These are phyloP conservation scores for Mystacornis crossleyi DNA, from an alignment of 2,113 vertebrate genomes.

Conservation along the genomic window DNA sequence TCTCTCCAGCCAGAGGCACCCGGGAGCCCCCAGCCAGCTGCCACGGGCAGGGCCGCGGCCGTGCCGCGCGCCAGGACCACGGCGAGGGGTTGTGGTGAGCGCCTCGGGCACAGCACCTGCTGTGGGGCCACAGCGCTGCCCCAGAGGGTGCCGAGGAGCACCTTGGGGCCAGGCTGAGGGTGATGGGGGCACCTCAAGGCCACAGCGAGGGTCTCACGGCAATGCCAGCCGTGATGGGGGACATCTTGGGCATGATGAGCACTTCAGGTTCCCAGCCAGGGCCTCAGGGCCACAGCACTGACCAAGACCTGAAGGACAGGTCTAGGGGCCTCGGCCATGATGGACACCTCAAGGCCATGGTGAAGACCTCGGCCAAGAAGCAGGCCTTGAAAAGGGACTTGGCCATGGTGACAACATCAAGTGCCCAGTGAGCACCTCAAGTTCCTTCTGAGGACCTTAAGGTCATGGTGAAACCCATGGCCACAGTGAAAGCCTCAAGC, in stretches of 20 bases:
- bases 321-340: fast-evolving
- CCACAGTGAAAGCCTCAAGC: not conserved
- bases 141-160: not conserved
- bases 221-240: fast-evolving
- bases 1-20: not conserved
- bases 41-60: not conserved
- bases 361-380: not conserved
- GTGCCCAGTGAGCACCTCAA: not conserved
- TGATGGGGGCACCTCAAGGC: not conserved
- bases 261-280: not conserved
- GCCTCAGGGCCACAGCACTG: not conserved
- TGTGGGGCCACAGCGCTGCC: not conserved
- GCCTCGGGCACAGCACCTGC: fast-evolving
- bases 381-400: not conserved
- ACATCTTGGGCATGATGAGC: not conserved
- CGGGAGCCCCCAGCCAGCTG: not conserved
- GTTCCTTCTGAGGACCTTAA: not conserved
- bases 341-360: not conserved
- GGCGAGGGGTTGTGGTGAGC: fast-evolving
- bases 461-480: not conserved
- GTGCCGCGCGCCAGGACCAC: fast-evolving
- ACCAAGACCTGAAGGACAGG: not conserved
- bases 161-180: not conserved
- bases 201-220: not conserved
- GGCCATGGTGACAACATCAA: too few relatives aligned